Percentiles rank a stretch among this genome's conserved stretches.
Evolutionary conservation across 2,797 vertebrate genomes (phyloP).

Genomic region (Semaprochilodus insignis): DNA sequence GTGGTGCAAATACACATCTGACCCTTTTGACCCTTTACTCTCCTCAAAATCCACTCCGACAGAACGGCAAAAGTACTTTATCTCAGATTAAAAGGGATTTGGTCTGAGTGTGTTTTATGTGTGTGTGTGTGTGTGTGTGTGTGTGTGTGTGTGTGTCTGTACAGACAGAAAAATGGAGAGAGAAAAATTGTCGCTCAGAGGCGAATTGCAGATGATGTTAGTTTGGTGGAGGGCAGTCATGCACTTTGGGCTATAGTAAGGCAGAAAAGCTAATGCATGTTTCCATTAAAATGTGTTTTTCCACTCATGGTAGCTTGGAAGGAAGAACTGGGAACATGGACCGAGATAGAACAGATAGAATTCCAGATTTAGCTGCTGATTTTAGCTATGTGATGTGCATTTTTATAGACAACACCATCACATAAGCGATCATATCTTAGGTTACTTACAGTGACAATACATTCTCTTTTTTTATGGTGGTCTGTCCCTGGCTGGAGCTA

Average conservation of each 20-base stretch:
- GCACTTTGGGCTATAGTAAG: not conserved
- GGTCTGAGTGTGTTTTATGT: constrained; percentile 8
- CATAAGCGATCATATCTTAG: too few relatives aligned
- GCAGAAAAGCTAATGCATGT: not conserved
- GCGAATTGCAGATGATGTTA: not conserved
- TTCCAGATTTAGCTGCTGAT: too few relatives aligned
- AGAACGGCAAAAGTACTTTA: constrained; percentile 32
- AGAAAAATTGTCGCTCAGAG: not conserved
- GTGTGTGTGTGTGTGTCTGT: not conserved
- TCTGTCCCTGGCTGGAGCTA: too few relatives aligned
- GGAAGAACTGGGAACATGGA: not conserved
- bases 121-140: constrained; percentile 6
- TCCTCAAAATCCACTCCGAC: constrained; percentile 46
- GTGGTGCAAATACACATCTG: constrained; percentile 28
- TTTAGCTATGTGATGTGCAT: too few relatives aligned
- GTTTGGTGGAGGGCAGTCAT: not conserved
- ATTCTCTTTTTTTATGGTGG: too few relatives aligned
- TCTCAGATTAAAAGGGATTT: constrained; percentile 50
- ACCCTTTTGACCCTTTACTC: constrained; percentile 45
- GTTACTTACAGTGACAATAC: too few relatives aligned
- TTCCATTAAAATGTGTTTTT: not conserved
- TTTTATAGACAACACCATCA: too few relatives aligned
- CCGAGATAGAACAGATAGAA: not conserved
- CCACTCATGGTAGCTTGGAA: not conserved
- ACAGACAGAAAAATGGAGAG: not conserved